Evolutionary conservation across 2,113 vertebrate genomes (phyloP).

Genomic region (Heloderma charlesbogerti): DNA sequence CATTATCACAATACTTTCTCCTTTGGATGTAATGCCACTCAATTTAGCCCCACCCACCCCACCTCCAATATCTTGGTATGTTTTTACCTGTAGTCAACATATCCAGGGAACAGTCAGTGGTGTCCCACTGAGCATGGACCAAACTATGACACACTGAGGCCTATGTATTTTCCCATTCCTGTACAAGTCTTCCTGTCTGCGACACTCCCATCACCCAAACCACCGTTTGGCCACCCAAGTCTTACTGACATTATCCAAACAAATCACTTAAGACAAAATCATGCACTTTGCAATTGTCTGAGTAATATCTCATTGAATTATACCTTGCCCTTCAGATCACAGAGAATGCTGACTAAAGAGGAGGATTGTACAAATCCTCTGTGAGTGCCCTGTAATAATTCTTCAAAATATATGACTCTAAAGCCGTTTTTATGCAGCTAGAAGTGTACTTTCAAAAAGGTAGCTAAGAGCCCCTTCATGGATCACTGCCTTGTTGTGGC

Average conservation of each 20-base stretch:
- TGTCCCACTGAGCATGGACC: neutral
- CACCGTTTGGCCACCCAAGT: neutral
- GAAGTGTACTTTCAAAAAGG: neutral
- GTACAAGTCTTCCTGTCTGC: neutral
- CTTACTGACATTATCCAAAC: neutral
- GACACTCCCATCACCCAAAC: neutral
- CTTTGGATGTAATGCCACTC: no score
- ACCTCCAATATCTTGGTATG: no score
- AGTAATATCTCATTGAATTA: neutral
- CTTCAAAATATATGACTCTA: neutral
- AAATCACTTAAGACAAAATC: neutral
- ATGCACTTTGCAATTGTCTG: neutral
- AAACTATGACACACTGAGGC: neutral
- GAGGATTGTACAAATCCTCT: neutral
- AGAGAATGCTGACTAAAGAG: neutral
- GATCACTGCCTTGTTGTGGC: no score
- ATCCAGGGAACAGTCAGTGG: no score
- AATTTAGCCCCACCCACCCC: no score
- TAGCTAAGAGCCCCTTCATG: no score
- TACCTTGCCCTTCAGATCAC: neutral
- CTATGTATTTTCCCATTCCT: no score
- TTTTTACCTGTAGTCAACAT: no score
- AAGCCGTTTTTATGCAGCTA: neutral
- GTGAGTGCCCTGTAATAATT: neutral
- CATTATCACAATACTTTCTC: no score